A percentile compares a stretch with the other conserved stretches of the same genome.
Conservation (phyloP, 2,797 vertebrate genomes). For the Lithobates pipiens region DNA sequence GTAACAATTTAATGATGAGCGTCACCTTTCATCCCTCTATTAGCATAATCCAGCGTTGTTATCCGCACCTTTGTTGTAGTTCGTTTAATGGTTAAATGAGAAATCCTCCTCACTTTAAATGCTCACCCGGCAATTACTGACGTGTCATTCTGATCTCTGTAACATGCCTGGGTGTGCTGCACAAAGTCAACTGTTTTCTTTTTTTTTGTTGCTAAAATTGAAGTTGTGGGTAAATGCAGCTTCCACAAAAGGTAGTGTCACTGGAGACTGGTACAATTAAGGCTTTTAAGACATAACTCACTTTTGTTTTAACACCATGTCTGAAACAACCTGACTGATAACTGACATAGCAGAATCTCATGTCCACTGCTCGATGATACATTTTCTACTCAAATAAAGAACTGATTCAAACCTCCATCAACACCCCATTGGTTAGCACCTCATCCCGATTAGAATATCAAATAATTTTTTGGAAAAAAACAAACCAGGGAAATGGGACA, state of each 20-base stretch:
- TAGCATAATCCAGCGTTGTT: background rate
- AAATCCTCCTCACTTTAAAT: background rate
- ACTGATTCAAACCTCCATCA: too few relatives aligned
- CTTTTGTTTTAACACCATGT: background rate
- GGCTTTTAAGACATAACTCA: too few relatives aligned
- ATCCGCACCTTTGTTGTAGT: background rate
- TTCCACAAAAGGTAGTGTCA: background rate
- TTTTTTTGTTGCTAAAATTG: too few relatives aligned
- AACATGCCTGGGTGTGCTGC: background rate
- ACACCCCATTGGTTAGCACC: too few relatives aligned
- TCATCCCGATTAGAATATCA: too few relatives aligned
- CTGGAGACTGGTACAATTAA: background rate
- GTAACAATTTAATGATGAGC: background rate
- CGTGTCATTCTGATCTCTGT: background rate
- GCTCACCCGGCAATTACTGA: background rate
- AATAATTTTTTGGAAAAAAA: too few relatives aligned
- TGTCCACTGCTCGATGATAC: background rate
- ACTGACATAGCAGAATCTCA: too few relatives aligned
- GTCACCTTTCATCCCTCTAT: conserved; percentile 5
- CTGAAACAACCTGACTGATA: background rate
- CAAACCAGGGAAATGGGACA: too few relatives aligned
- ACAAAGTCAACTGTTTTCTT: background rate
- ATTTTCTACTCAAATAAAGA: too few relatives aligned
- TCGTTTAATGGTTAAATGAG: background rate
- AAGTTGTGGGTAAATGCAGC: background rate